Conservation (phyloP, 2,797 vertebrate genomes). For the Bovichtus diacanthus region DNA sequence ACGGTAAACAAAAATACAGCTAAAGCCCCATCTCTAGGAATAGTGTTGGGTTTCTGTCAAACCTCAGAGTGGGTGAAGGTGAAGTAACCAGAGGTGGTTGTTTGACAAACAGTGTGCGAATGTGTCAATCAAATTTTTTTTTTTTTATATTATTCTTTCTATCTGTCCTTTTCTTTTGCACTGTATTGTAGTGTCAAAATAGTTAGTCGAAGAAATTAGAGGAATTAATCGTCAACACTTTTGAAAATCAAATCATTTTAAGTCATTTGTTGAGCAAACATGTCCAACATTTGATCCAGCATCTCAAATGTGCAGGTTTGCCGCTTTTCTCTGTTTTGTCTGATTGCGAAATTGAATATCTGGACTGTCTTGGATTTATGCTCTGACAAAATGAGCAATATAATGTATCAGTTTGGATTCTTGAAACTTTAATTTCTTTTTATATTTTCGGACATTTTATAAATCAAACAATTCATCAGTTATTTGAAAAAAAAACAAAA, state of each 20-base stretch:
- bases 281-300: not conserved
- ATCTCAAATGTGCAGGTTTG: not conserved
- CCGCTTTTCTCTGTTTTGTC: not conserved
- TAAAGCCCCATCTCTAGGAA: conserved; percentile 59
- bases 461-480: not conserved
- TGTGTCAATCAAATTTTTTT: conserved; percentile 1
- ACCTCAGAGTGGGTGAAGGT: conserved; percentile 8
- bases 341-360: not conserved
- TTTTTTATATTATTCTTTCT: not conserved
- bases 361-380: not conserved
- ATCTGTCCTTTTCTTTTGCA: not conserved
- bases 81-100: conserved; percentile 16
- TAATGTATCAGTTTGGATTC: not conserved
- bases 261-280: not conserved
- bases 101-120: conserved; percentile 33
- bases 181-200: not conserved
- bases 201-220: not conserved
- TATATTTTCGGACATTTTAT: not conserved
- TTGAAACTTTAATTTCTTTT: not conserved
- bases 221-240: not conserved
- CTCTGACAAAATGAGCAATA: not conserved
- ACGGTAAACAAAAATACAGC: conserved; percentile 65
- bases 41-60: conserved; percentile 60
- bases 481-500: not conserved
- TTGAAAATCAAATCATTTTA: not conserved